These are phyloP conservation scores for Catocala nupta DNA, from an alignment of 2,888 invertebrate genomes.

Conservation along the genomic window DNA sequence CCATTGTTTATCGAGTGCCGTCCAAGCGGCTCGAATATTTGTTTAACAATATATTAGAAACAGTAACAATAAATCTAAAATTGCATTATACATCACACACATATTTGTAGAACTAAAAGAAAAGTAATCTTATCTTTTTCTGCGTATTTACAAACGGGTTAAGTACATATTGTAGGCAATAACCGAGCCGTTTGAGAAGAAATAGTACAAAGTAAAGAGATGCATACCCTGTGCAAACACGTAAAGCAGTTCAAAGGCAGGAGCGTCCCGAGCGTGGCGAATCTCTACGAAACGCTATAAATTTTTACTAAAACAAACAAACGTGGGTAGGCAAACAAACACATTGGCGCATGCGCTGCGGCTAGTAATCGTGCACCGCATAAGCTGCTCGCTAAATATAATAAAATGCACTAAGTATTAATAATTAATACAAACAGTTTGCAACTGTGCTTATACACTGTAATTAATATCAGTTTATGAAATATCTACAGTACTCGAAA, in stretches of 20 bases:
- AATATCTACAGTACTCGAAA: background rate
- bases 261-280: constrained; percentile 59
- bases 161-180: constrained; percentile 18
- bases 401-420: constrained; percentile 36
- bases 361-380: constrained; percentile 48
- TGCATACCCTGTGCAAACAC: constrained; percentile 58
- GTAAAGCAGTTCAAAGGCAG: constrained; percentile 71
- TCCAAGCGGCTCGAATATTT: background rate
- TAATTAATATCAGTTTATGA: background rate
- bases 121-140: too few species aligned
- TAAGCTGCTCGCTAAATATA: constrained; percentile 49
- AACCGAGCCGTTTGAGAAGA: constrained; percentile 28
- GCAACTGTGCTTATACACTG: background rate
- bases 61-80: background rate
- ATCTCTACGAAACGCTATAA: constrained; percentile 73
- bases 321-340: constrained; percentile 71
- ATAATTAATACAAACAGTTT: constrained; percentile 40
- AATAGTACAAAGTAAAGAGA: constrained; percentile 56
- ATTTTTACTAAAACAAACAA: constrained; percentile 82
- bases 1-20: background rate
- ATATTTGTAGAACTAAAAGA: too few species aligned
- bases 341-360: constrained; percentile 63
- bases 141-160: too few species aligned
- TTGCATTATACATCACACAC: too few species aligned
- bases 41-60: background rate